Evolutionary conservation across 2,888 invertebrate species (phyloP).

Genomic region (Euphydryas editha): DNA sequence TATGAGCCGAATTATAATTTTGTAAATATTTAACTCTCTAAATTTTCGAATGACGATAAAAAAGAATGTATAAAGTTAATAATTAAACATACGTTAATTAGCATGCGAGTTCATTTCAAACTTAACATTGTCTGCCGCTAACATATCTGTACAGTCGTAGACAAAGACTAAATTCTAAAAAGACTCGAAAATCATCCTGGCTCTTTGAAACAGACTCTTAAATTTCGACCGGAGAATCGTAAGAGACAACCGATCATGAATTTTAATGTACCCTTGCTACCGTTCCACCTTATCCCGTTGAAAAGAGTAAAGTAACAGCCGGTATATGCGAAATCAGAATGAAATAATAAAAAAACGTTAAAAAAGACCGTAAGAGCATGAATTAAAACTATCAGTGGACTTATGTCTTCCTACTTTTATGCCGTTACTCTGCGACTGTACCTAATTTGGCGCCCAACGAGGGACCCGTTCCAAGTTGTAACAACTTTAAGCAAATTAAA

Average conservation of each 20-base stretch:
- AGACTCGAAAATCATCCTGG: constrained; percentile 38
- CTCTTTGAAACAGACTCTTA: constrained; percentile 44
- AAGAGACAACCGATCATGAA: constrained; percentile 49
- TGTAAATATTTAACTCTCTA: no score
- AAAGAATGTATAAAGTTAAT: constrained; percentile 8
- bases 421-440: constrained; percentile 60
- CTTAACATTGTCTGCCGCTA: constrained; percentile 27
- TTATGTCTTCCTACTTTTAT: constrained; percentile 62
- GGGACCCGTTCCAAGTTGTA: constrained; percentile 80
- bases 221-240: constrained; percentile 42
- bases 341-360: constrained; percentile 38
- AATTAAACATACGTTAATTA: constrained; percentile 15
- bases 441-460: constrained; percentile 79
- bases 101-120: constrained; percentile 24
- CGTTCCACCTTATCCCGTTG: constrained; percentile 36
- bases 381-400: constrained; percentile 76
- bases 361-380: constrained; percentile 62
- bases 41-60: constrained; percentile 7
- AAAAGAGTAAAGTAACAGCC: constrained; percentile 37
- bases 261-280: constrained; percentile 45
- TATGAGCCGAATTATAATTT: no score
- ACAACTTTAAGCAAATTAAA: constrained; percentile 84
- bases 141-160: constrained; percentile 35
- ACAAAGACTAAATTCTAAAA: constrained; percentile 31
- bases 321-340: constrained; percentile 54